Percentiles rank a stretch among this genome's conserved stretches.
These are phyloP conservation scores for Ichneumon xanthorius DNA, from an alignment of 2,888 invertebrate species.

Conservation along the genomic window DNA sequence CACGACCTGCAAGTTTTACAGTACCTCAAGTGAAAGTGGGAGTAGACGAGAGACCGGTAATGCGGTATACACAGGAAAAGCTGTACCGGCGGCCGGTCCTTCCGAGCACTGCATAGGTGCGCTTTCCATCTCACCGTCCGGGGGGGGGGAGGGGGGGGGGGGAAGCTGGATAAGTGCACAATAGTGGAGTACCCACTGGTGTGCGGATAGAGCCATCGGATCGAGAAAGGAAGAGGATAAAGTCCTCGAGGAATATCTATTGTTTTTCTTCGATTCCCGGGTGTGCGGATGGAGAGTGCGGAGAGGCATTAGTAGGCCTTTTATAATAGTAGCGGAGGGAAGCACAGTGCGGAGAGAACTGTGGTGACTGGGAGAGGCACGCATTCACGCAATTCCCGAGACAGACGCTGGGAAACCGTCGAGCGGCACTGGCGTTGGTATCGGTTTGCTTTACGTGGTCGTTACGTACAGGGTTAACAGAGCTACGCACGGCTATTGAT, in stretches of 20 bases:
- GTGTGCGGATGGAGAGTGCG: conserved; percentile 13
- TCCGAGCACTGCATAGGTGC: conserved; percentile 1
- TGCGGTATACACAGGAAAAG: not conserved
- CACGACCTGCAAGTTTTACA: conserved; percentile 23
- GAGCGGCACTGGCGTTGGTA: conserved; percentile 23
- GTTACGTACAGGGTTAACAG: conserved; percentile 36
- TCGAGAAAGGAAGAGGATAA: conserved; percentile 46
- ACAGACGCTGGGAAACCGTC: conserved; percentile 29
- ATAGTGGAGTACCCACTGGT: conserved; percentile 8
- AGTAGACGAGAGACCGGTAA: not conserved
- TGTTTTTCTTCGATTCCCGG: conserved; percentile 54
- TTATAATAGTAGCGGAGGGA: conserved; percentile 65
- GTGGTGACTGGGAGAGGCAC: conserved; percentile 26
- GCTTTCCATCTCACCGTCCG: conserved; percentile 23
- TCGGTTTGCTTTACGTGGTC: conserved; percentile 30
- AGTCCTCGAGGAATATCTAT: conserved; percentile 61
- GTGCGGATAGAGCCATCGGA: conserved; percentile 23
- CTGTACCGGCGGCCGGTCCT: conserved; percentile 21
- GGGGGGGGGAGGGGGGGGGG: not conserved
- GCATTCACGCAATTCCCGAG: conserved; percentile 33
- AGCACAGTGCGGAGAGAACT: conserved; percentile 11
- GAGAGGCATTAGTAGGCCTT: conserved; percentile 72
- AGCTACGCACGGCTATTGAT: conserved; percentile 33
- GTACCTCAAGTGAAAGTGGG: conserved; percentile 44
- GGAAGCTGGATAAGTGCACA: conserved; percentile 25